Base-by-base conservation (phyloP, 2,888 invertebrate species). In the Bruchidius siliquastri region DNA sequence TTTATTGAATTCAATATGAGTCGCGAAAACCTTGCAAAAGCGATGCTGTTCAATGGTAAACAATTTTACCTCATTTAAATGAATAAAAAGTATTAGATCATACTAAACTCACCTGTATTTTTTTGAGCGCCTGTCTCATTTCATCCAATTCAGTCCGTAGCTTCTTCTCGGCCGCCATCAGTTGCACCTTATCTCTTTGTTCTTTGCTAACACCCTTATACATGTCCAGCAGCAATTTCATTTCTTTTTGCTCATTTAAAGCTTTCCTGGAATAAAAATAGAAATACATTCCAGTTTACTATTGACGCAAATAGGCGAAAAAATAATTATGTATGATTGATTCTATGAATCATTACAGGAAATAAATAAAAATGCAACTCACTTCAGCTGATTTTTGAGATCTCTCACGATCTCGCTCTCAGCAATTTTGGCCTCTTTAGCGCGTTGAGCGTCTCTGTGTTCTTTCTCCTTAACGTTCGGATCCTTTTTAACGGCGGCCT, bases 131-230 rank as follows among this genome's bases (percentile, higher is more conserved):
- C 83, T 93, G 93, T 0, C 94, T 90, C 73, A 96, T 89, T 78
- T 98, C 98, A 76, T 98, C 98, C 0, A 96, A 89, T 85, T 98
- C 98, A 73, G 94, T 94, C 26, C 96, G 88, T 0, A 94, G 91
- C 87, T 97, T 97, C 82, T 97, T 93, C 87, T 98, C 98, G 0
- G 95, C 94, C 0, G 97, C 96, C 97, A 98, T 97, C 74, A 98
- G 89, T 87, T 96, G 96, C 69, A 96, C 97, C 88, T 98, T 98
- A 85, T 98, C 98, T 4, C 98, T 89, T 85, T 97, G 96, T 83
- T 98, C 98, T 85, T 98, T 98, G 74, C 96, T 94, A 10, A 96
- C 96, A n/a, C 96, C 96, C 88, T 98, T 98, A 88, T 98, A 97
- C 96, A 97, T 97, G 85, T 98, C 98, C 77, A 98, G 88, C 18